phyloP scores from a whole-genome alignment of 2,113 vertebrate genomes.

The Tetraodon nigroviridis region DNA sequence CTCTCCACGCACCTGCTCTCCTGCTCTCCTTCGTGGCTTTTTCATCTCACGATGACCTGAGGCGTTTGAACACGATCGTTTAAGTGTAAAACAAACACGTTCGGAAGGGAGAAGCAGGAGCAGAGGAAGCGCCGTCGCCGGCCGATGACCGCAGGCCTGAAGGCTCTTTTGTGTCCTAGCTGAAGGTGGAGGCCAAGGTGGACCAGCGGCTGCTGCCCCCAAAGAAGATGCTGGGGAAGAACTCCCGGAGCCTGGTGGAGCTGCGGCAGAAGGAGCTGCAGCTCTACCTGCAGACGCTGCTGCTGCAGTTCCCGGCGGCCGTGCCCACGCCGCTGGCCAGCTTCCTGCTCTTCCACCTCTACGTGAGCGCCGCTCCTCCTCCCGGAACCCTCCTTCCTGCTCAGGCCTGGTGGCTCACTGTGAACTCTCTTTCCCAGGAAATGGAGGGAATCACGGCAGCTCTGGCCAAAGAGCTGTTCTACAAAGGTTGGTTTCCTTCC shows the following conservation, averaged over 20 bases:
- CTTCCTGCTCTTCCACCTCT: slow-evolving; percentile 91
- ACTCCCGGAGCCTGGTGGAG: slow-evolving; percentile 92
- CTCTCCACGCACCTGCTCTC: too few species aligned
- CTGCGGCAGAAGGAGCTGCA: slow-evolving; percentile 92
- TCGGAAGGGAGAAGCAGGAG: too few species aligned
- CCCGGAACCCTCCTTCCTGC: too few species aligned
- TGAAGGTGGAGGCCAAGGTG: slow-evolving; percentile 86
- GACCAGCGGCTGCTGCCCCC: slow-evolving; percentile 90
- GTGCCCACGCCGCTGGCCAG: slow-evolving; percentile 81
- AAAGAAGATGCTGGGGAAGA: slow-evolving; percentile 97
- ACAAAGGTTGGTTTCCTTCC: slow-evolving; percentile 79
- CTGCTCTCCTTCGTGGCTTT: too few species aligned
- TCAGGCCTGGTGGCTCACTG: too few species aligned
- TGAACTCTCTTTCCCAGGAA: too few species aligned
- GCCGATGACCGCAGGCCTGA: too few species aligned
- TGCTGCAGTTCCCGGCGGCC: slow-evolving; percentile 79
- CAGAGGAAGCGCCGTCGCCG: too few species aligned
- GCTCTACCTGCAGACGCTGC: slow-evolving; percentile 88
- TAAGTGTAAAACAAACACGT: too few species aligned
- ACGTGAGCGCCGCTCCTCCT: slow-evolving; percentile 78
- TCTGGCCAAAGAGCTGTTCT: slow-evolving; percentile 90
- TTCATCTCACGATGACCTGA: too few species aligned
- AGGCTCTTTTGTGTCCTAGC: slow-evolving; percentile 67
- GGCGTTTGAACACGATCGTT: too few species aligned
- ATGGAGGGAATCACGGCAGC: slow-evolving; percentile 91